These are phyloP conservation scores for Cinclus mexicanus DNA, from an alignment of 2,113 vertebrate genomes.

Conservation along the genomic window DNA sequence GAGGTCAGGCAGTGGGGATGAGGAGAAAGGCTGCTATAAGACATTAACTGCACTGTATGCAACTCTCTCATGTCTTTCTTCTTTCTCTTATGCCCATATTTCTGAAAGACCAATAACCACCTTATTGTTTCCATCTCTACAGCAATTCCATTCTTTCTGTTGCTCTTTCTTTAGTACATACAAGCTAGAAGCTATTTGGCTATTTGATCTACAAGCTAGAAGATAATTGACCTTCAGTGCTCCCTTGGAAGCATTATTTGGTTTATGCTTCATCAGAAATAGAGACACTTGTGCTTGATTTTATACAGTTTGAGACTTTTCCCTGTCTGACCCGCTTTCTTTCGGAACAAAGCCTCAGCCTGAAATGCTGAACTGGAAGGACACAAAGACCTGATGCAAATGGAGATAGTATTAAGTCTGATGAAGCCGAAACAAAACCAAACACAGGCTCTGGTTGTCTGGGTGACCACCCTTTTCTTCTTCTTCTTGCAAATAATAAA, in stretches of 20 bases:
- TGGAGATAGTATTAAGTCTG: background rate
- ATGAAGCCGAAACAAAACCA: background rate
- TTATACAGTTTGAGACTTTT: background rate
- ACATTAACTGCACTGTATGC: background rate
- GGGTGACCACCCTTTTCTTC: background rate
- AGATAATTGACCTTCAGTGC: slow-evolving; percentile 22
- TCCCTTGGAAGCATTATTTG: background rate
- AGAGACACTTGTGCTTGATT: background rate
- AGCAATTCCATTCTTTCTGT: slow-evolving; percentile 12
- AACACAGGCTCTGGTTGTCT: background rate
- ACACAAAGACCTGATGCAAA: background rate
- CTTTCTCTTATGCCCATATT: background rate
- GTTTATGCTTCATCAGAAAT: slow-evolving; percentile 28
- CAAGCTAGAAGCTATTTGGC: slow-evolving; percentile 44
- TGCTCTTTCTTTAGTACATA: slow-evolving; percentile 21
- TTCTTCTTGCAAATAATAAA: background rate
- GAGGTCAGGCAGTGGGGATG: slow-evolving; percentile 8
- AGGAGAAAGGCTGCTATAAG: background rate
- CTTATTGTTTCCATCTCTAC: background rate
- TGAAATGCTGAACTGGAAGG: background rate
- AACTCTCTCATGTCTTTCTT: background rate
- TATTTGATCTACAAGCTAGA: slow-evolving; percentile 7
- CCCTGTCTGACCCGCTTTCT: background rate
- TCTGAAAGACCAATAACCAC: slow-evolving; percentile 1
- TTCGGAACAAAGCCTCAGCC: background rate